These are phyloP conservation scores for Neoaliturus tenellus DNA, from an alignment of 2,888 invertebrate genomes.

Conservation along the genomic window DNA sequence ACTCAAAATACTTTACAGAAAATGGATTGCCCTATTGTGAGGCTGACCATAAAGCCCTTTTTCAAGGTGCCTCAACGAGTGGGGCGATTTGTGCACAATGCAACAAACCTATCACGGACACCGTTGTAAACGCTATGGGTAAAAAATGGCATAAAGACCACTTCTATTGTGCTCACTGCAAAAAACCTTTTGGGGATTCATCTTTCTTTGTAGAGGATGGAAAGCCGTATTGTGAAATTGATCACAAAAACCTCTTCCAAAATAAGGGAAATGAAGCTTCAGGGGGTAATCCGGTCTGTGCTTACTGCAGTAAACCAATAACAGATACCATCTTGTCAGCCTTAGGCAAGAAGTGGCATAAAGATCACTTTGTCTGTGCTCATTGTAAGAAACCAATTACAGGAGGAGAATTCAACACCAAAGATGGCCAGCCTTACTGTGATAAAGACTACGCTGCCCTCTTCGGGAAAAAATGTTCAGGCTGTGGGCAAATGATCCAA, in stretches of 20 bases:
- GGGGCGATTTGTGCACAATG: neutral
- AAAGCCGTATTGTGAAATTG: constrained; percentile 78
- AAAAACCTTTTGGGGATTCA: constrained; percentile 76
- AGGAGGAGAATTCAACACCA: constrained; percentile 78
- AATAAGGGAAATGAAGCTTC: constrained; percentile 68
- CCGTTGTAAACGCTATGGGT: constrained; percentile 76
- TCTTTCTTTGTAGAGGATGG: constrained; percentile 79
- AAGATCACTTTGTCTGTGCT: neutral
- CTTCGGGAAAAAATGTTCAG: neutral
- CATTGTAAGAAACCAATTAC: constrained; percentile 74
- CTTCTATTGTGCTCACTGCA: constrained; percentile 78
- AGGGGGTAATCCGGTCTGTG: neutral
- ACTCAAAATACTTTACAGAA: neutral
- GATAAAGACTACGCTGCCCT: constrained; percentile 80
- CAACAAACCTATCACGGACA: constrained; percentile 16
- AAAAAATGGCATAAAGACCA: constrained; percentile 80
- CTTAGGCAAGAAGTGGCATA: neutral
- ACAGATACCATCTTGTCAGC: neutral
- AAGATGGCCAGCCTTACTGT: constrained; percentile 78
- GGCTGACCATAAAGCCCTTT: neutral
- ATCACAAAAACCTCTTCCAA: constrained; percentile 79
- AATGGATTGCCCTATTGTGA: neutral
- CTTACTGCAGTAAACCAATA: neutral
- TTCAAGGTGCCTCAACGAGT: neutral
- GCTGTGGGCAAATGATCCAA: neutral